These are phyloP conservation scores for Caenorhabditis latens DNA, from an alignment of 1,140 invertebrate genomes.

Conservation along the genomic window DNA sequence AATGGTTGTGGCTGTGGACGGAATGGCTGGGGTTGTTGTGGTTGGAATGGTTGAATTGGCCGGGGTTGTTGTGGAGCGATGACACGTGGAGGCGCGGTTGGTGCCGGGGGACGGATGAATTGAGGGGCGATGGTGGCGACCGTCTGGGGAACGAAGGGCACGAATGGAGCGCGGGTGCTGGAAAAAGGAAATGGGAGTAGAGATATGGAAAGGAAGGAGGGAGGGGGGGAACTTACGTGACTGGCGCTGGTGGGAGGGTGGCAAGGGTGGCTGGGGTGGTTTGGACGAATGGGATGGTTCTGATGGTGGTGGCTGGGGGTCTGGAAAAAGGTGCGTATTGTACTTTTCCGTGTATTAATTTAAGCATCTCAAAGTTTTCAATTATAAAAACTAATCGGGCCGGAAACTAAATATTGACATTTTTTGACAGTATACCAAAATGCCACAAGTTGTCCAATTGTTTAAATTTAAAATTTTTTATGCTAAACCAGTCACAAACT, in stretches of 20 bases:
- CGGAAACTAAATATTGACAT: too few species aligned
- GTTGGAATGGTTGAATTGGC: constrained; percentile 59
- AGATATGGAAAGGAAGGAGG: not conserved
- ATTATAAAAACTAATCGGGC: too few species aligned
- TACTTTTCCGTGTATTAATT: too few species aligned
- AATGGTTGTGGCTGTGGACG: constrained; percentile 49
- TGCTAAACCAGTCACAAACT: too few species aligned
- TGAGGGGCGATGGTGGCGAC: constrained; percentile 62
- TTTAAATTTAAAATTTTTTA: too few species aligned
- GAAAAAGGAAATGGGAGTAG: not conserved
- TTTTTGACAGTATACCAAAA: too few species aligned
- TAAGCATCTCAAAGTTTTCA: too few species aligned
- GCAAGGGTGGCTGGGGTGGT: constrained; percentile 49
- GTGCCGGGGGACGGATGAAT: constrained; percentile 60
- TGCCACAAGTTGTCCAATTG: too few species aligned
- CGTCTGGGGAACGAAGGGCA: constrained; percentile 43
- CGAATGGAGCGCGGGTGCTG: not conserved
- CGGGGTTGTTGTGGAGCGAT: constrained; percentile 64
- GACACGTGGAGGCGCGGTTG: constrained; percentile 31
- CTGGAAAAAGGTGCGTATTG: constrained; percentile 12
- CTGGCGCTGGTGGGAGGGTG: constrained; percentile 38
- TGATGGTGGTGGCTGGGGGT: constrained; percentile 59
- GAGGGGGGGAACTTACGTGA: constrained; percentile 51
- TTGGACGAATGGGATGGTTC: constrained; percentile 36
- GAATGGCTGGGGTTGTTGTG: constrained; percentile 57